Conservation (phyloP, 2,797 vertebrate species). For the Megalops cyprinoides region DNA sequence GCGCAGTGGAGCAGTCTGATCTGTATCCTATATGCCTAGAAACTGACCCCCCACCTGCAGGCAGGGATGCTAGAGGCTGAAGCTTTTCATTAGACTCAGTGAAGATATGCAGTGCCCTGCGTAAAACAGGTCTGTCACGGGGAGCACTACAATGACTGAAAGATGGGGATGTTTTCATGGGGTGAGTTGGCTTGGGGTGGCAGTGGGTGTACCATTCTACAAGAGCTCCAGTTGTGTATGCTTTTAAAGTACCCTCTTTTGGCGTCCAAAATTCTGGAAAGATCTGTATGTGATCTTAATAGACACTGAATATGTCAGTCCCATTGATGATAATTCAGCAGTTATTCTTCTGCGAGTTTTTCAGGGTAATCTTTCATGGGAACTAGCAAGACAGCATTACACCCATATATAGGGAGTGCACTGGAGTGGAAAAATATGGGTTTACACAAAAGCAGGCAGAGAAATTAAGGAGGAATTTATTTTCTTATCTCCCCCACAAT, state of each 20-base stretch:
- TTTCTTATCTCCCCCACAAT: conserved; percentile 74
- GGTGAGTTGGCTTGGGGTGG: neutral
- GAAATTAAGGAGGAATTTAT: conserved; percentile 78
- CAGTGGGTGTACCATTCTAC: conserved; percentile 8
- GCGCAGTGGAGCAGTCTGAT: neutral
- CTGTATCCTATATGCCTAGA: neutral
- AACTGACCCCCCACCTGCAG: neutral
- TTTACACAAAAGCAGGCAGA: conserved; percentile 70
- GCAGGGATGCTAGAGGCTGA: conserved; percentile 24
- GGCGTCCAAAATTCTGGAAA: conserved; percentile 22
- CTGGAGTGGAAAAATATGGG: conserved; percentile 58
- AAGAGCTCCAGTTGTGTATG: conserved; percentile 7
- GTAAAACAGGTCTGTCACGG: no score
- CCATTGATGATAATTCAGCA: conserved; percentile 34
- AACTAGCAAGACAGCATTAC: conserved; percentile 39
- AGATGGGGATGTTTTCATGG: neutral
- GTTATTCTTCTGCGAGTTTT: conserved; percentile 31
- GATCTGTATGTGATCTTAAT: conserved; percentile 36
- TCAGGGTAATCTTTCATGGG: conserved; percentile 53
- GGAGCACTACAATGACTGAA: no score
- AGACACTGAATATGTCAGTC: conserved; percentile 33
- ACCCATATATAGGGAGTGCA: conserved; percentile 45
- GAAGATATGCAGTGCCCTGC: no score
- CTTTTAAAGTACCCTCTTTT: conserved; percentile 18
- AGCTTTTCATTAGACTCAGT: neutral